phyloP scores from a whole-genome alignment of 2,888 invertebrate genomes.

The Nephrocerus scutellatus region DNA sequence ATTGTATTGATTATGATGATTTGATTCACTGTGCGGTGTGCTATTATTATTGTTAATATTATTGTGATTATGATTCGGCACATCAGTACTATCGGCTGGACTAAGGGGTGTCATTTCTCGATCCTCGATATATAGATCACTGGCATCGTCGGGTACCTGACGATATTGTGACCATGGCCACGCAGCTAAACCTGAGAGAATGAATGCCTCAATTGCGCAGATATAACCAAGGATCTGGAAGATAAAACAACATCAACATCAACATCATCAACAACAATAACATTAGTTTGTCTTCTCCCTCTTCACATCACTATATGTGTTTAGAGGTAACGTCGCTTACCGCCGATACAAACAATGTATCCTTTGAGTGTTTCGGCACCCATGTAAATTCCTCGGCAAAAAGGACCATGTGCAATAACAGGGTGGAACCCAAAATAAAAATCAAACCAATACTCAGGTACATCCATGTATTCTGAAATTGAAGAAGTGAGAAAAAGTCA shows the following conservation, averaged over 20 bases:
- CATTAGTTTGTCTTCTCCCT: too few species aligned
- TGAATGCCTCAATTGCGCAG: conserved; percentile 55
- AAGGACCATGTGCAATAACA: conserved; percentile 63
- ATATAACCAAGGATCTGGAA: conserved; percentile 57
- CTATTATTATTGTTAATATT: conserved; percentile 31
- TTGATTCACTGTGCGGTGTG: conserved; percentile 39
- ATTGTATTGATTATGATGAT: conserved; percentile 44
- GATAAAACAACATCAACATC: conserved; percentile 10
- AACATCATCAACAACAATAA: too few species aligned
- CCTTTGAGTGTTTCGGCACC: conserved; percentile 66
- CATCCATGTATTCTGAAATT: conserved; percentile 61
- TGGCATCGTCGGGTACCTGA: conserved; percentile 58
- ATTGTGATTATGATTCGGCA: conserved; percentile 35
- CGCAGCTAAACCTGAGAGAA: conserved; percentile 54
- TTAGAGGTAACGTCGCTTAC: conserved; percentile 47
- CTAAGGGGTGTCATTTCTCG: conserved; percentile 51
- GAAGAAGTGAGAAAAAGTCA: conserved; percentile 6
- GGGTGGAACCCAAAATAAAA: conserved; percentile 62
- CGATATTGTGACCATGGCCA: conserved; percentile 55
- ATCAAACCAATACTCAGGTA: conserved; percentile 65
- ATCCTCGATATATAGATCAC: conserved; percentile 53
- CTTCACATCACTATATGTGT: too few species aligned
- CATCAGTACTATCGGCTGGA: conserved; percentile 46
- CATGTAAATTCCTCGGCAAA: conserved; percentile 59
- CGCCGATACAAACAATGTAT: conserved; percentile 60